Base-by-base conservation (phyloP, 2,888 invertebrate genomes). In the Notodonta ziczac region DNA sequence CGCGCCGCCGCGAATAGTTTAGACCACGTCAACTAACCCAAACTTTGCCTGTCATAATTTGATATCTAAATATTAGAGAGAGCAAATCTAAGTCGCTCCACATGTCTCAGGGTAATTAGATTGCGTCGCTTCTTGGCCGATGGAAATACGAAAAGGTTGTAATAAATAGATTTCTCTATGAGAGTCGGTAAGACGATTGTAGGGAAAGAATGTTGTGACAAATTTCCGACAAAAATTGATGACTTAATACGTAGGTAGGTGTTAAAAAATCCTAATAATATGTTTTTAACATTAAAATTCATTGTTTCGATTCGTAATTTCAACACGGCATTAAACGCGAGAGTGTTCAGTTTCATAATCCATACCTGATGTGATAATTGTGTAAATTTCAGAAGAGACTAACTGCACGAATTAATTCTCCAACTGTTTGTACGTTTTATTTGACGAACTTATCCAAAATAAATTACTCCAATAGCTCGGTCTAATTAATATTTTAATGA, bases 31-130 rank as follows among this genome's bases (percentile, higher is more conserved):
- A 42, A 42, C 32, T 44, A 57, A 46, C 57, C 44, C 48, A 57
- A 58, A 58, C 16, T 52, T 42, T n/a, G 57, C 40, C 40, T 48
- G 39, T 52, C 52, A 42, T 50, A 57, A 13, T 52, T 58, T 58
- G 52, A 40, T 58, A 58, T 52, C 50, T 50, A 50, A 50, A 50
- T 50, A 50, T 50, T 50, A 16, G 7, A 50, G 12, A 50, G 16
- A 9, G 14, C 14, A 48, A 48, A 48, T 14, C 14, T 5, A 48
- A 48, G 48, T 14, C n/a, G 48, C 5, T 48, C 48, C n/a, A 48
- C 48, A 48, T 14, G 24, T 24, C 9, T 51, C 4, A 8, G 51
- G 24, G 51, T 51, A 51, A 51, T 24, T 51, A 24, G 24, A 51
- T 24, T 51, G 51, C 5, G 51, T 24, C 24, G 24, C 24, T 24